Evolutionary conservation across 2,113 vertebrate species (phyloP).

Genomic region (Hemiprocne comata): DNA sequence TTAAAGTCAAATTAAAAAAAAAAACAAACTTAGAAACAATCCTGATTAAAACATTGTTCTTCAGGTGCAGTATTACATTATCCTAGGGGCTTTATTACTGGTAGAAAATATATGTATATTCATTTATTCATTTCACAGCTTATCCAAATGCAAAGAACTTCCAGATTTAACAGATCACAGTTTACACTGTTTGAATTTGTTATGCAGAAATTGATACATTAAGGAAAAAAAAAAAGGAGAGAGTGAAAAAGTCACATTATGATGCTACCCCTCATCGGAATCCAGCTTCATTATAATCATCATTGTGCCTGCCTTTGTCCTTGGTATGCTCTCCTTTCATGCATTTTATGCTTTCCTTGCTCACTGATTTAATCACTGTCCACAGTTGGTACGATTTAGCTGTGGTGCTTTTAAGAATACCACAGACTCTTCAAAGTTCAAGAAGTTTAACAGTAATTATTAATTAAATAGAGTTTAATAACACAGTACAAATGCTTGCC

Average conservation of each 20-base stretch:
- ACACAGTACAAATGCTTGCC: neutral
- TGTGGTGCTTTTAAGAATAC: neutral
- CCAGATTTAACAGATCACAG: neutral
- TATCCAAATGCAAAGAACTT: neutral
- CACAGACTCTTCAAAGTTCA: slow-evolving; percentile 10
- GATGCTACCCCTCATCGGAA: neutral
- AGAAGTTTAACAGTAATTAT: neutral
- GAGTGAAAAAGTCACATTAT: neutral
- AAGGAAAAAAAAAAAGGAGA: neutral
- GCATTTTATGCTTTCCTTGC: neutral
- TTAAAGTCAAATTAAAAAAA: neutral
- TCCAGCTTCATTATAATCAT: neutral
- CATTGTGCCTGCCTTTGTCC: neutral
- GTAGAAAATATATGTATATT: neutral
- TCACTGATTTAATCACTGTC: slow-evolving; percentile 3
- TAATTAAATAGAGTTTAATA: slow-evolving; percentile 12
- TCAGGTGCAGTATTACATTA: neutral
- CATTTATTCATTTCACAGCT: neutral
- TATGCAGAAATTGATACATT: neutral
- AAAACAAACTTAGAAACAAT: neutral
- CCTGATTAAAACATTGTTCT: neutral
- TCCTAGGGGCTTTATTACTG: neutral
- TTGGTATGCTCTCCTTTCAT: neutral
- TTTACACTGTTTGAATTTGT: neutral
- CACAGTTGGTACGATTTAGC: neutral